Evolutionary conservation across 2,113 vertebrate species (phyloP).

Genomic region (Sceloporus tristichus): DNA sequence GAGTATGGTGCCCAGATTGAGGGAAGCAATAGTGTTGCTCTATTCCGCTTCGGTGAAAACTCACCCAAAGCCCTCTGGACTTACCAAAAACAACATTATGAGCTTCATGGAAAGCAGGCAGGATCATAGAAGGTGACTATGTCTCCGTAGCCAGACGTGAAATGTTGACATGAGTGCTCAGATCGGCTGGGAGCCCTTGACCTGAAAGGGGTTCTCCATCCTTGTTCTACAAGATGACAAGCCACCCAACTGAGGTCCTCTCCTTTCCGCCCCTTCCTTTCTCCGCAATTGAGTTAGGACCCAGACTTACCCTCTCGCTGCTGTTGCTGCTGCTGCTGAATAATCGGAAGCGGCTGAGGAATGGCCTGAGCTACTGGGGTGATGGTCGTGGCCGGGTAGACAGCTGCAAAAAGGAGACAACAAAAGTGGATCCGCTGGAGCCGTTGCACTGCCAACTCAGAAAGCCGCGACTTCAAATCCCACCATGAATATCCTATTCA

Average conservation of each 20-base stretch:
- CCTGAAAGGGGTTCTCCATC: too few relatives aligned
- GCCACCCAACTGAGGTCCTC: not conserved
- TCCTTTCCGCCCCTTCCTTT: not conserved
- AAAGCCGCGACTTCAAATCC: not conserved
- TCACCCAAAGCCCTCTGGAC: too few relatives aligned
- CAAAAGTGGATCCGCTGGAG: not conserved
- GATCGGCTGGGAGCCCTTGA: too few relatives aligned
- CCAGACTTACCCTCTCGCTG: slow-evolving; percentile 95
- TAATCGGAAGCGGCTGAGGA: slow-evolving; percentile 92
- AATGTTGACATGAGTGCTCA: too few relatives aligned
- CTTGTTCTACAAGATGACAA: not conserved
- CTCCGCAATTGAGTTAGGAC: accelerated
- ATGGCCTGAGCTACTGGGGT: slow-evolving; percentile 94
- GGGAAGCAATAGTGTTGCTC: too few relatives aligned
- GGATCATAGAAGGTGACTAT: too few relatives aligned
- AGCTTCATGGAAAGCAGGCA: too few relatives aligned
- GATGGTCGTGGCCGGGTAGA: slow-evolving; percentile 94
- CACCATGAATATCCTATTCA: too few relatives aligned
- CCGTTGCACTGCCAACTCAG: not conserved
- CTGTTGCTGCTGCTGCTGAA: slow-evolving; percentile 98
- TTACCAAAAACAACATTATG: too few relatives aligned
- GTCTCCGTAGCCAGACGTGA: too few relatives aligned
- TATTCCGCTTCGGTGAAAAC: too few relatives aligned
- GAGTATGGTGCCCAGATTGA: too few relatives aligned
- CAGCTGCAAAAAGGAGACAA: slow-evolving; percentile 79